Percentiles rank a stretch among this genome's conserved stretches.
Evolutionary conservation across 64 coral and sea anemone species (phyloP).

Genomic region (Dendronephthya gigantea): DNA sequence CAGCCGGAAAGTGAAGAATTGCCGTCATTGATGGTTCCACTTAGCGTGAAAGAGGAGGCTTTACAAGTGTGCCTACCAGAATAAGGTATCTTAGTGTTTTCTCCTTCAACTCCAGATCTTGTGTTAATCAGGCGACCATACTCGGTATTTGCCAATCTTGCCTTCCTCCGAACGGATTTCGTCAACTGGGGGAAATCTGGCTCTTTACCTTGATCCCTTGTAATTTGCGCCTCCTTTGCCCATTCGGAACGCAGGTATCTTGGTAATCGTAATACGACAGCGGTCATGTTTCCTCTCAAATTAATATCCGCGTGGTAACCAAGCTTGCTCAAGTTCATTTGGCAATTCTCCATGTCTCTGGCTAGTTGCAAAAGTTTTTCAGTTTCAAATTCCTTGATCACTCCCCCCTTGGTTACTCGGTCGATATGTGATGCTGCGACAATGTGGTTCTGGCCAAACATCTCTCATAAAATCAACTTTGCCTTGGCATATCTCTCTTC

Average conservation of each 20-base stretch:
- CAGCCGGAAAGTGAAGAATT: no score
- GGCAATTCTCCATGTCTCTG: background rate
- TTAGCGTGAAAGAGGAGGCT: no score
- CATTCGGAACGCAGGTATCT: background rate
- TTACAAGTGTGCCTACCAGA: background rate
- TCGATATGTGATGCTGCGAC: background rate
- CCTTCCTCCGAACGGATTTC: background rate
- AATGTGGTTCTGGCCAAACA: background rate
- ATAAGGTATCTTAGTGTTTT: background rate
- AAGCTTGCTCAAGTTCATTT: conserved; percentile 10
- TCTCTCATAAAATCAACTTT: background rate
- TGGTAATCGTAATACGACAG: background rate
- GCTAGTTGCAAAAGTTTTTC: background rate
- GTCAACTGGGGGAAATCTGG: background rate
- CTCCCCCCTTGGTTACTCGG: background rate
- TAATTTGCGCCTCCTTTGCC: background rate
- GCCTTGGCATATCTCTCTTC: background rate
- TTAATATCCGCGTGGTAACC: conserved; percentile 10
- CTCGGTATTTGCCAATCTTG: background rate
- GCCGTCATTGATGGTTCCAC: no score
- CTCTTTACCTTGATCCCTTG: background rate
- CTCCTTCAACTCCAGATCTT: background rate
- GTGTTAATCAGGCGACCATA: background rate
- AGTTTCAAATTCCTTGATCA: background rate
- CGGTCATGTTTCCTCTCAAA: conserved; percentile 9